Evolutionary conservation across 2,888 invertebrate species (phyloP).

Genomic region (Lysandra bellargus): DNA sequence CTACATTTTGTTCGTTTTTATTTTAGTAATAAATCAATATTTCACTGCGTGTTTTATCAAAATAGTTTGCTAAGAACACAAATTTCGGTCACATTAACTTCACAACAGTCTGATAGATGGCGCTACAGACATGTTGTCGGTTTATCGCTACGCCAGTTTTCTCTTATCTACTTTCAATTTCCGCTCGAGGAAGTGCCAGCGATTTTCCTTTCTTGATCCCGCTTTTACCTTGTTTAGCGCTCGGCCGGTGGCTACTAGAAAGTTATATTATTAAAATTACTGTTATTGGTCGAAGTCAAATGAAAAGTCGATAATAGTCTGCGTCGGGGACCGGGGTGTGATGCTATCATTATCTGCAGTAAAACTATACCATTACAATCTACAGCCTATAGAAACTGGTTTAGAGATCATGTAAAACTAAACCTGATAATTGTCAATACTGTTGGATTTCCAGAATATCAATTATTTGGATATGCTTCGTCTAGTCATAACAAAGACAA

Average conservation of each 20-base stretch:
- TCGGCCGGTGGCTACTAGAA: constrained; percentile 49
- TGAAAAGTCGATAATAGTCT: constrained; percentile 18
- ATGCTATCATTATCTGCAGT: constrained; percentile 11
- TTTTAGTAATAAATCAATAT: not conserved
- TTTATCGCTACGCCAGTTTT: constrained; percentile 58
- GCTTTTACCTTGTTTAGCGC: constrained; percentile 62
- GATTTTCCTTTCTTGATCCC: constrained; percentile 72
- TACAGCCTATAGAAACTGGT: not conserved
- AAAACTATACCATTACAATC: constrained; percentile 14
- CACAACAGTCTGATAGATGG: constrained; percentile 50
- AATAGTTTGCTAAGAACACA: not conserved
- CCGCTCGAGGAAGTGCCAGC: constrained; percentile 72
- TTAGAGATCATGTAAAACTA: constrained; percentile 11
- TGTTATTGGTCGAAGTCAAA: constrained; percentile 22
- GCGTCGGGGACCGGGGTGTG: not conserved
- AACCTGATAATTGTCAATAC: not conserved
- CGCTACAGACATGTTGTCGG: constrained; percentile 40
- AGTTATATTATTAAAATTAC: constrained; percentile 45
- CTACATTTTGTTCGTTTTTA: too few species aligned
- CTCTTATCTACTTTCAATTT: constrained; percentile 76
- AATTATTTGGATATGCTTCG: too few species aligned
- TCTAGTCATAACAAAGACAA: not conserved
- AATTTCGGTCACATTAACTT: not conserved
- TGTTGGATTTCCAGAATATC: too few species aligned
- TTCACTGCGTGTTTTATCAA: not conserved